Evolutionary conservation across 2,797 vertebrate genomes (phyloP), one percentile per base, ranked within the genome.

Genomic region (Siniperca scherzeri): DNA sequence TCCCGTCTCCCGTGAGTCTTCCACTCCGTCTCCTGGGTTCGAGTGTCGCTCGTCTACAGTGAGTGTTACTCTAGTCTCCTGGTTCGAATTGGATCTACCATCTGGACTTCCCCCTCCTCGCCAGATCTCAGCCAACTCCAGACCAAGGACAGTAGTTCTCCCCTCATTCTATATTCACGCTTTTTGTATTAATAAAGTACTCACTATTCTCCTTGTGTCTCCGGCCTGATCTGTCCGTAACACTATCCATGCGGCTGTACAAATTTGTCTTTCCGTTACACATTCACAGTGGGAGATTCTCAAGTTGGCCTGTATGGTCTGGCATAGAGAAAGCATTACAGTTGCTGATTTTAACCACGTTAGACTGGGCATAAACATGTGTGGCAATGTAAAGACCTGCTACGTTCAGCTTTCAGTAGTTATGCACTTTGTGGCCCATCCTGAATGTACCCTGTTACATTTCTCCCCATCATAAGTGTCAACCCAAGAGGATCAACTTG

Each of bases 231-330:
- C n/a, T n/a, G n/a, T n/a, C n/a, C n/a, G n/a, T n/a, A n/a, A n/a
- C n/a, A n/a, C n/a, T n/a, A 3, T 19, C 0, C 4, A 50, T 57
- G 38, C 1, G 0, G 13, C 36, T 66, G 46, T 5, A 61, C 22
- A 46, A 44, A 36, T 52, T 25, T 48, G 36, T 57, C 10, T 76
- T 42, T 74, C 33, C 19, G 25, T 73, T 72, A 38, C 59, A 56
- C 21, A 66, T 61, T 77, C 12, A 77, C 36, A 72, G 7, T 55
- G 57, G 25, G 13, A 33, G 12, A 65, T 21, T 36, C 17, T 36
- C 42, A 48, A 19, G 5, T 10, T 70, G 22, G 27, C 12, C 7
- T 74, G 6, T 50, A 5, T 14, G 11, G 55, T 68, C 17, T 22
- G n/a, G 22, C 17, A 40, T 40, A 13, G 19, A 61, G 22, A 46